A percentile compares a stretch with the other conserved stretches of the same genome.
phyloP scores from a whole-genome alignment of 2,888 invertebrate genomes.

The Piscicola geometra region DNA sequence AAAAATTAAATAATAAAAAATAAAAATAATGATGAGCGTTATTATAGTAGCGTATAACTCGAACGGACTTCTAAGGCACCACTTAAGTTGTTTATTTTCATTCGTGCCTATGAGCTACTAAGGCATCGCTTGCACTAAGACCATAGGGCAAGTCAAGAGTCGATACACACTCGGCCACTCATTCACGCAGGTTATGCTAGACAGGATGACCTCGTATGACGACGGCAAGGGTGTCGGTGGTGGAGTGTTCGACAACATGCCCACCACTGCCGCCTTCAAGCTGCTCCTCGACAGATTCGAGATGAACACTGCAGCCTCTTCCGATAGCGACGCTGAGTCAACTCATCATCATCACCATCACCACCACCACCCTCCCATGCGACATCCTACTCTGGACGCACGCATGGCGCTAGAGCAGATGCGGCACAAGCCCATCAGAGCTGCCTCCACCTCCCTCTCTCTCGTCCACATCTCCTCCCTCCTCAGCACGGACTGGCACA shows the following conservation, averaged over 20 bases:
- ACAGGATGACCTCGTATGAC: constrained; percentile 50
- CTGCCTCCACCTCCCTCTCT: background rate
- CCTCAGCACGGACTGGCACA: background rate
- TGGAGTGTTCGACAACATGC: constrained; percentile 49
- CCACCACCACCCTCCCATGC: background rate
- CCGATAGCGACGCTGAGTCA: background rate
- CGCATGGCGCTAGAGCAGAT: background rate
- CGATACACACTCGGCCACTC: too few species aligned
- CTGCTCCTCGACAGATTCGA: constrained; percentile 38
- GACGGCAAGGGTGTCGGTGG: constrained; percentile 52
- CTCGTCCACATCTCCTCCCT: background rate
- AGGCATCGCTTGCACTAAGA: too few species aligned
- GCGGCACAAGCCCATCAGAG: constrained; percentile 7
- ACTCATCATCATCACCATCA: background rate
- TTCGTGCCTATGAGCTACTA: too few species aligned
- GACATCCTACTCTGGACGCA: constrained; percentile 17
- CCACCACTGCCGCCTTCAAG: constrained; percentile 40
- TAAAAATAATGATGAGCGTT: too few species aligned
- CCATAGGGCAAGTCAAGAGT: too few species aligned
- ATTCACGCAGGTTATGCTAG: too few species aligned
- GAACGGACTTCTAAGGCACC: too few species aligned
- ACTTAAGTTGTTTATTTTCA: too few species aligned
- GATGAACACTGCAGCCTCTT: background rate
- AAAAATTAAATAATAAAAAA: too few species aligned
- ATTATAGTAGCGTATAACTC: too few species aligned